phyloP scores from a whole-genome alignment of 2,888 invertebrate genomes.

The Colostygia pectinataria region DNA sequence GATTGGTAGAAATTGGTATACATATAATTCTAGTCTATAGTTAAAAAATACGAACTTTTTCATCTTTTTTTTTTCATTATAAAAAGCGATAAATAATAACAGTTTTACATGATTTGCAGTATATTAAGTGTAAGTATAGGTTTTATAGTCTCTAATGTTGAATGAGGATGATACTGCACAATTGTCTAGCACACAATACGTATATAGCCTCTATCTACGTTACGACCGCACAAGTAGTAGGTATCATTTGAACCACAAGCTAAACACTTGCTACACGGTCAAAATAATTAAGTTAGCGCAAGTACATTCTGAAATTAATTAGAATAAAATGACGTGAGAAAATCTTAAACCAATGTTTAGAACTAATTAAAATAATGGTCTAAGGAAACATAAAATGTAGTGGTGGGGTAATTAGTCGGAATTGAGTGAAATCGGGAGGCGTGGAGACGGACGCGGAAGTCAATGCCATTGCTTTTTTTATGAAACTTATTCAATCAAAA shows the following conservation, averaged over 20 bases:
- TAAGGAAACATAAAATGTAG: constrained; percentile 74
- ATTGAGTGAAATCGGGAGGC: constrained; percentile 57
- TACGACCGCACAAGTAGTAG: neutral
- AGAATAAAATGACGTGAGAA: constrained; percentile 70
- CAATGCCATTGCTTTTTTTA: constrained; percentile 35
- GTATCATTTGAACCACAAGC: neutral
- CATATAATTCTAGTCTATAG: too few species aligned
- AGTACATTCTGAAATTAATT: constrained; percentile 45
- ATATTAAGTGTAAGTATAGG: too few species aligned
- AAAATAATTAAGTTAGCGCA: constrained; percentile 27
- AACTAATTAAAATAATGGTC: constrained; percentile 77
- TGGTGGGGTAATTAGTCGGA: constrained; percentile 71
- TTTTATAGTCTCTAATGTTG: neutral
- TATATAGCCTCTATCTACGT: neutral
- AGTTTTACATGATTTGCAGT: too few species aligned
- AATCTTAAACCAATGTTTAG: constrained; percentile 58
- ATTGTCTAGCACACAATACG: too few species aligned
- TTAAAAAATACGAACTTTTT: too few species aligned
- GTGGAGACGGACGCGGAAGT: constrained; percentile 55
- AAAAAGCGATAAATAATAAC: too few species aligned
- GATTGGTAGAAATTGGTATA: too few species aligned
- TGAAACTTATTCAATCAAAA: too few species aligned
- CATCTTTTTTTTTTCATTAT: too few species aligned
- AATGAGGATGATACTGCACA: constrained; percentile 3
- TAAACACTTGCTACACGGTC: constrained; percentile 1